Base-by-base conservation (phyloP, 2,113 vertebrate species). In the Perca flavescens region DNA sequence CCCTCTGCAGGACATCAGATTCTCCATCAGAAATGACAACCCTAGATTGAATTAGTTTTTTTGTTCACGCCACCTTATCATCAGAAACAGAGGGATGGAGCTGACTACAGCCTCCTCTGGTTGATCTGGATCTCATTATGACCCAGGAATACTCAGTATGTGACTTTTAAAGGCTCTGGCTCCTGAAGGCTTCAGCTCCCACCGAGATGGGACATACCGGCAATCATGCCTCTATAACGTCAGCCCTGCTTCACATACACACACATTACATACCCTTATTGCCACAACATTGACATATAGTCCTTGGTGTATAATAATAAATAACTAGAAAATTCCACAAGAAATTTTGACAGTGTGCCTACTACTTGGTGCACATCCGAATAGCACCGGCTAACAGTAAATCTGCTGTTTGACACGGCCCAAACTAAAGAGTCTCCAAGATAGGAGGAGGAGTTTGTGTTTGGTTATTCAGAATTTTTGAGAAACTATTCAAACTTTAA, bases 61-160 rank as follows among this genome's bases (percentile, higher is more conserved):
- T 75, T 83, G 53, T 68, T 36, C 21, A 74, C 49, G 74, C 68
- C 66, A 79, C 47, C 82, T 78, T 76, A 76, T 87, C 71, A 83
- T 86, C 76, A 81, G 63, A 90, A 82, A 58, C 85, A 90, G 85
- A 88, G 58, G 68, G 71, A 88, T 53, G 31, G 52, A 62, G 70
- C 62, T 63, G 76, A 89, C 88, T 89, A 8, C 68, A 87, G 82
- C 56, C 72, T 73, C 53, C 65, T 84, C 74, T 83, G 79, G 83
- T 87, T 85, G 84, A 88, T 91, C 91, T 92, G 92, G 90, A 91
- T 90, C 79, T 90, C 85, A 91, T 92, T 91, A 92, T 25, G 10
- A 74, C 17, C 74, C 61, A 87, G 82, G 91, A 93, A 91, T 93
- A 83, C 90, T 86, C 79, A 90, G 84, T 87, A 91, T 92, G 85